These are phyloP conservation scores for Macropodus opercularis DNA, from an alignment of 2,797 vertebrate species.

Conservation along the genomic window DNA sequence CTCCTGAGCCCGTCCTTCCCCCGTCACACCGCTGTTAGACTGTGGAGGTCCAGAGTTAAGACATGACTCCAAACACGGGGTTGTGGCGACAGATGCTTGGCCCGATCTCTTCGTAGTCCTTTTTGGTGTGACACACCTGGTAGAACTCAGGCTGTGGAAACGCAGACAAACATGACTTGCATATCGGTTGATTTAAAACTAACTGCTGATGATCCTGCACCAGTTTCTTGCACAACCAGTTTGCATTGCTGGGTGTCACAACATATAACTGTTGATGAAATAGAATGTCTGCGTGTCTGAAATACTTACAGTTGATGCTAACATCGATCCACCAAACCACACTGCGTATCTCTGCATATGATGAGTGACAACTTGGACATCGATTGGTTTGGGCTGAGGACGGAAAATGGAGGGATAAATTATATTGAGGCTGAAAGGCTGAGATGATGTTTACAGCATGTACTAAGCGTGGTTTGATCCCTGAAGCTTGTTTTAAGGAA, in stretches of 20 bases:
- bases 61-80: slow-evolving; percentile 99
- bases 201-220: too few relatives aligned
- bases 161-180: too few relatives aligned
- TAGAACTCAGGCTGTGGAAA: slow-evolving; percentile 93
- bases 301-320: slow-evolving; percentile 93
- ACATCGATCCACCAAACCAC: slow-evolving; percentile 98
- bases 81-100: slow-evolving; percentile 99
- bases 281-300: background rate
- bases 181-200: too few relatives aligned
- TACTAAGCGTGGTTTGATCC: background rate
- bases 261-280: background rate
- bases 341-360: slow-evolving; percentile 98
- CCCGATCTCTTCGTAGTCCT: slow-evolving; percentile 98
- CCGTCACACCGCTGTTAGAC: slow-evolving; percentile 9
- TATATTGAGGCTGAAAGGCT: background rate
- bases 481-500: background rate
- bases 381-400: slow-evolving; percentile 92
- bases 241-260: background rate
- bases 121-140: slow-evolving; percentile 99
- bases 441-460: background rate
- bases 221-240: too few relatives aligned
- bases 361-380: slow-evolving; percentile 95
- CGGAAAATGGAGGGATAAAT: background rate
- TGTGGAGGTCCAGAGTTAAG: slow-evolving; percentile 83
- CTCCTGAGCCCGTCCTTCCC: slow-evolving; percentile 31